These are phyloP conservation scores for Macaria notata DNA, from an alignment of 2,888 invertebrate genomes.

Conservation along the genomic window DNA sequence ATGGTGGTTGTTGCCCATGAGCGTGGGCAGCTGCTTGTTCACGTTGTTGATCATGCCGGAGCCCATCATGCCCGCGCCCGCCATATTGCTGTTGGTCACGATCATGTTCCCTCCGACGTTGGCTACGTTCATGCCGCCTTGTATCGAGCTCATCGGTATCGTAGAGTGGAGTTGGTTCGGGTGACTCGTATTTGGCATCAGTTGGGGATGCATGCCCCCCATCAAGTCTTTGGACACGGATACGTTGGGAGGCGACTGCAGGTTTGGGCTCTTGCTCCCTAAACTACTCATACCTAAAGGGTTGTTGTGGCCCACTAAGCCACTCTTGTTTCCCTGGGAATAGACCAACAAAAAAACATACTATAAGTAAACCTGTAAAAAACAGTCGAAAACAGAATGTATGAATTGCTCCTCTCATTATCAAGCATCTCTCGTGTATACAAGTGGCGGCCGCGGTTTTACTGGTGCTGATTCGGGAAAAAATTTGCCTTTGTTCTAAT, in stretches of 20 bases:
- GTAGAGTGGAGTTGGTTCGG: conserved; percentile 81
- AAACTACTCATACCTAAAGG: conserved; percentile 88
- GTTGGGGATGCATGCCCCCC: conserved; percentile 86
- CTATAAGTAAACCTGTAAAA: conserved; percentile 48
- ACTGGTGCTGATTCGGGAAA: too few species aligned
- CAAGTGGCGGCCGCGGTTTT: too few species aligned
- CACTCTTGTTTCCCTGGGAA: conserved; percentile 86
- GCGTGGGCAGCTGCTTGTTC: conserved; percentile 87
- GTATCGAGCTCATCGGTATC: conserved; percentile 88
- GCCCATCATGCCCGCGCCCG: conserved; percentile 86
- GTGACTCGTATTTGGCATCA: conserved; percentile 88
- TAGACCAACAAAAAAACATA: conserved; percentile 64
- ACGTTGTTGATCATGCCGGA: conserved; percentile 89
- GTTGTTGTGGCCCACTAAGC: conserved; percentile 87
- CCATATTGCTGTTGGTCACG: conserved; percentile 89
- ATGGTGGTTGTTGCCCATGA: conserved; percentile 84
- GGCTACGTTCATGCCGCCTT: conserved; percentile 87
- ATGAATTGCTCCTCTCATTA: too few species aligned
- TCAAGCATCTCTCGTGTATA: too few species aligned
- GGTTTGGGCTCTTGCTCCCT: conserved; percentile 91
- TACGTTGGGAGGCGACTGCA: conserved; percentile 93
- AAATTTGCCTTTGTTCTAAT: too few species aligned
- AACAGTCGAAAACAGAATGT: too few species aligned
- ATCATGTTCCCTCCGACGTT: conserved; percentile 88
- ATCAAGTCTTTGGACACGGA: conserved; percentile 91